Evolutionary conservation across 37 sponge, comb jelly and placozoan genomes (phyloP), one percentile per base, ranked within the genome.

Genomic region (Crambe crambe): DNA sequence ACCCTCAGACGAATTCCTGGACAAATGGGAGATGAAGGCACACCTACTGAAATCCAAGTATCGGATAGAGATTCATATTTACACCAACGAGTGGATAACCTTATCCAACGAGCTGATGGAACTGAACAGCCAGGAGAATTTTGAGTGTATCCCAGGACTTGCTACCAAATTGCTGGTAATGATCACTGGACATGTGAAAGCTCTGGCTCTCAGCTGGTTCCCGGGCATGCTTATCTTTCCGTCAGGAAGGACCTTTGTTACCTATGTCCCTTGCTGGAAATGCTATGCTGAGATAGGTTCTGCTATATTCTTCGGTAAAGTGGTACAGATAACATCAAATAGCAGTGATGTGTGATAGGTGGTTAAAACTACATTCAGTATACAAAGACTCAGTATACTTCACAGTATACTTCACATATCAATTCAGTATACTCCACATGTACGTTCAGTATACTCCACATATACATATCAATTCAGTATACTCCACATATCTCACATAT

Each of bases 241-340:
- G 35, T 31, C 22, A 26, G 35, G 21, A 17, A 32, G 58, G 31
- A 51, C 18, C 17, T 57, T 69, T 34, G 4, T 26, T n/a, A 63
- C 72, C 37, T 92, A 84, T 70, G 26, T 86, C 29, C 92, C 92
- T 0, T 92, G 92, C 54, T 92, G 92, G 92, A 92, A 84, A 79
- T 92, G 92, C 60, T 83, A 42, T 51, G 76, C 70, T 20, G 71
- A 85, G 38, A 61, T 72, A 1, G 66, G 57, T 25, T 68, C 34
- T 8, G 2, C 64, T 3, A 38, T 38, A 36, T 43, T 37, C 0
- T 56, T 22, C n/a, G n/a, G n/a, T n/a, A n/a, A n/a, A n/a, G n/a
- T n/a, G n/a, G n/a, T n/a, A n/a, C n/a, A n/a, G n/a, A n/a, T n/a
- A n/a, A n/a, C n/a, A n/a, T n/a, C n/a, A n/a, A n/a, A n/a, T n/a